Evolutionary conservation across 2,888 invertebrate genomes (phyloP).

Genomic region (Girardia tigrina): DNA sequence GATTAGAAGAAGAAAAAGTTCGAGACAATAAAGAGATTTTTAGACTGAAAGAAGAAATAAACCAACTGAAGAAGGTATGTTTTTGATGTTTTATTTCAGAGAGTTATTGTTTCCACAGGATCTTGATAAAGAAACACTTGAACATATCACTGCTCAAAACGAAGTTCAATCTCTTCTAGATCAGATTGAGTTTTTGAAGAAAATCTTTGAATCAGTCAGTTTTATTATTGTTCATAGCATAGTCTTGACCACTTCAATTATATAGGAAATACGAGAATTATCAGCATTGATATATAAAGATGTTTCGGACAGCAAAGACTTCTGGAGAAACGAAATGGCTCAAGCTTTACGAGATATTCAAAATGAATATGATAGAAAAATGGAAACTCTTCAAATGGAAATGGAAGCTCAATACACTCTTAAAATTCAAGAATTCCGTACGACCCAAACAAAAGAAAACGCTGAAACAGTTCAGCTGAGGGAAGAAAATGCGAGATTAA

Average conservation of each 20-base stretch:
- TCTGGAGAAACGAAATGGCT: conserved; percentile 54
- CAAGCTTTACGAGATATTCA: conserved; percentile 53
- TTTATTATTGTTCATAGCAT: neutral
- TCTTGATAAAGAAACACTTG: conserved; percentile 52
- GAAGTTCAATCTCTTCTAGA: conserved; percentile 52
- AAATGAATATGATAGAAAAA: conserved; percentile 52
- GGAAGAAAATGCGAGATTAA: conserved; percentile 52
- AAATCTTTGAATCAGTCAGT: conserved; percentile 52
- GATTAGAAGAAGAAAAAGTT: conserved; percentile 36
- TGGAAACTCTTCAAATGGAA: conserved; percentile 50
- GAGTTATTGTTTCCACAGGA: conserved; percentile 43
- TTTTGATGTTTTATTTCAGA: neutral
- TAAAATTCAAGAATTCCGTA: conserved; percentile 54
- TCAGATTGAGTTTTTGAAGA: conserved; percentile 53
- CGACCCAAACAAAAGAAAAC: conserved; percentile 51
- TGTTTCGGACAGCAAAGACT: conserved; percentile 53
- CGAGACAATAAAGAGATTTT: conserved; percentile 36
- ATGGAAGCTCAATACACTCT: conserved; percentile 54
- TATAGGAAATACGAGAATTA: conserved; percentile 52
- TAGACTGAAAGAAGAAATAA: conserved; percentile 36
- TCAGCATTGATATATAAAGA: conserved; percentile 53
- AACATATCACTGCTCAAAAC: conserved; percentile 53
- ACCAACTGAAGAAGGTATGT: neutral
- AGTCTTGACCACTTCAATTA: neutral
- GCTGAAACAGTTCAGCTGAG: conserved; percentile 52